phyloP scores from a whole-genome alignment of 2,113 vertebrate genomes.

The Leptosomus discolor region DNA sequence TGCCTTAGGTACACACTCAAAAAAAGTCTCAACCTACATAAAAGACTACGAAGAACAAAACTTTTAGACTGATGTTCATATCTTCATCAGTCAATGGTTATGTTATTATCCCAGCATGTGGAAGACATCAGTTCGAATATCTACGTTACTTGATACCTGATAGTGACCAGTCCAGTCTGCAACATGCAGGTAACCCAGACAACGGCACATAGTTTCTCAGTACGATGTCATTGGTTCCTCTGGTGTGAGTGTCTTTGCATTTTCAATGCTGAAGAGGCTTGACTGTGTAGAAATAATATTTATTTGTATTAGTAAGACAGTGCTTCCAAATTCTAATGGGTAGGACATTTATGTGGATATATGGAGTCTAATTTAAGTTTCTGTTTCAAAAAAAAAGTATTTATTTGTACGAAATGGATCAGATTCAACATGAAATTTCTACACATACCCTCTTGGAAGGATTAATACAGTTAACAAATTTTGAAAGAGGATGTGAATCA shows the following conservation, averaged over 20 bases:
- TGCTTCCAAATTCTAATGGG: neutral
- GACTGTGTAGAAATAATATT: neutral
- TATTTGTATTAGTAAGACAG: neutral
- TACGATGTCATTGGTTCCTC: neutral
- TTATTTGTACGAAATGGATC: neutral
- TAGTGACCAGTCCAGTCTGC: neutral
- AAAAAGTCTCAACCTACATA: neutral
- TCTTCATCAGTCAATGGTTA: neutral
- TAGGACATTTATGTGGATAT: neutral
- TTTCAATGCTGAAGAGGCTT: neutral
- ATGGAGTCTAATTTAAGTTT: neutral
- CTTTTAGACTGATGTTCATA: accelerated
- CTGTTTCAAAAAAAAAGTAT: neutral
- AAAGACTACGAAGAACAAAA: neutral
- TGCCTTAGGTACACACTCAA: accelerated
- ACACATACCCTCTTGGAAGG: neutral
- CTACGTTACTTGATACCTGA: neutral
- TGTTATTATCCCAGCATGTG: neutral
- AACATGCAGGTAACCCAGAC: neutral
- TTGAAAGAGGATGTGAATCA: neutral
- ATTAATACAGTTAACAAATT: neutral
- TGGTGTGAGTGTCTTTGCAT: neutral
- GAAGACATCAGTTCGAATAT: neutral
- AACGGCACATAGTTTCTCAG: neutral
- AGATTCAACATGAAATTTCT: neutral